Evolutionary conservation across 2,888 invertebrate species (phyloP).

Genomic region (Latrodectus elegans): DNA sequence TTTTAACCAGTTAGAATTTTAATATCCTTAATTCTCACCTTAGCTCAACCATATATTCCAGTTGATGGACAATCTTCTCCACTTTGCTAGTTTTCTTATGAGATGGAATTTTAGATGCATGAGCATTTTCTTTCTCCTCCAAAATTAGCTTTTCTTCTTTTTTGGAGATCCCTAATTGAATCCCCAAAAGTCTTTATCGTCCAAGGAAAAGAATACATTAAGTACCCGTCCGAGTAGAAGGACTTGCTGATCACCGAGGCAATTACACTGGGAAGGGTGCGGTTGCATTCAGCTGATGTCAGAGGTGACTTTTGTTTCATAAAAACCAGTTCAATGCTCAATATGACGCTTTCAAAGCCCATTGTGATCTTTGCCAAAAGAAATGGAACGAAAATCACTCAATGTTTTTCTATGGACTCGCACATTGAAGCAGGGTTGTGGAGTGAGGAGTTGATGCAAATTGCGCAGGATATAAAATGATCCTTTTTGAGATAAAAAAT

Average conservation of each 20-base stretch:
- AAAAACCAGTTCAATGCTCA: background rate
- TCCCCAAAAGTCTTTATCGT: background rate
- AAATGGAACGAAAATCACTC: background rate
- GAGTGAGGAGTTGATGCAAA: no score
- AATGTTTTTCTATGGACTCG: background rate
- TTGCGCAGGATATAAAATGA: no score
- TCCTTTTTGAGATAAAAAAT: no score
- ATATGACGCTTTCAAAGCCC: background rate
- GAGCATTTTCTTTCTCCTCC: background rate
- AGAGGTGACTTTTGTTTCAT: conserved; percentile 18
- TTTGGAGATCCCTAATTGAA: background rate
- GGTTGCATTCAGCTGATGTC: conserved; percentile 36
- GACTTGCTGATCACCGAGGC: background rate
- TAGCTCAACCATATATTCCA: no score
- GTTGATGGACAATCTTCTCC: background rate
- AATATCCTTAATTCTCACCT: no score
- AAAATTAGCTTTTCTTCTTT: background rate
- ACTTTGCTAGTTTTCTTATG: background rate
- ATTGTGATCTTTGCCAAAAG: background rate
- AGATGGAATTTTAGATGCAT: background rate
- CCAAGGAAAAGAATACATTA: conserved; percentile 2
- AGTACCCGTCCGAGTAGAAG: conserved; percentile 12
- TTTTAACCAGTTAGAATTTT: no score
- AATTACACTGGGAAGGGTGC: conserved; percentile 33
- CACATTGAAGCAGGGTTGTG: no score